Evolutionary conservation across 2,113 vertebrate genomes (phyloP), one percentile per base, ranked within the genome.

Genomic region (Hiodon alosoides): DNA sequence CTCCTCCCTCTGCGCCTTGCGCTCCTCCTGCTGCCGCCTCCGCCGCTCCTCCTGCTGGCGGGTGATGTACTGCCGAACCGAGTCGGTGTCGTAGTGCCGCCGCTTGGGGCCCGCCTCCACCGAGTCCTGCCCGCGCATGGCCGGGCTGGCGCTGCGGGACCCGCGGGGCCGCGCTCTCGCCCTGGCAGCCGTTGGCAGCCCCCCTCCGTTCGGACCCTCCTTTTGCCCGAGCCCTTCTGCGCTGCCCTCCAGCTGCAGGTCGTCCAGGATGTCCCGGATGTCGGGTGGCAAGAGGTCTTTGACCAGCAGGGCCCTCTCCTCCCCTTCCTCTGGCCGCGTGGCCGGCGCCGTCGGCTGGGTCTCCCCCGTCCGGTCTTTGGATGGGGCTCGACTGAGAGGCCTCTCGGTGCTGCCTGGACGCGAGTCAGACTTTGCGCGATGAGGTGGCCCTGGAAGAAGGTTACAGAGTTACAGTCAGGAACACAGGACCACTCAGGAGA

Each of bases 31-130:
- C 75, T 95, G 94, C 67, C 87, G 93, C 83, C 87, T 94, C 77
- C 93, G 96, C 74, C 97, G 90, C 67, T 98, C 94, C 76, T 96
- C 95, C 83, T 97, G 94, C 77, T 98, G 97, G 77, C 90, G 91
- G 71, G 89, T 85, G 72, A 98, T 98, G 82, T 95, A 99, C 72
- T 92, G 92, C 0, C 97, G 93, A 65, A 99, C 94, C 16, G 93
- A 85, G 66, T 97, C 94, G 0, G 94, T 89, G 71, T 99, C 94
- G 60, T 99, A 99, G 85, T 98, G 94, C 16, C 96, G 91, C 58
- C 93, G 94, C 84, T 94, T 96, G 7, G 88, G 91, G 58, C 72
- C 77, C n/a, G 80, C 74, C n/a, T 80, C 84, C 46, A 82, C 62
- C 77, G 86, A 89, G 58, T 91, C 92, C 0, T 91, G 83, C 82